Base-by-base conservation (phyloP, 2,797 vertebrate species). In the Heliangelus exortis region DNA sequence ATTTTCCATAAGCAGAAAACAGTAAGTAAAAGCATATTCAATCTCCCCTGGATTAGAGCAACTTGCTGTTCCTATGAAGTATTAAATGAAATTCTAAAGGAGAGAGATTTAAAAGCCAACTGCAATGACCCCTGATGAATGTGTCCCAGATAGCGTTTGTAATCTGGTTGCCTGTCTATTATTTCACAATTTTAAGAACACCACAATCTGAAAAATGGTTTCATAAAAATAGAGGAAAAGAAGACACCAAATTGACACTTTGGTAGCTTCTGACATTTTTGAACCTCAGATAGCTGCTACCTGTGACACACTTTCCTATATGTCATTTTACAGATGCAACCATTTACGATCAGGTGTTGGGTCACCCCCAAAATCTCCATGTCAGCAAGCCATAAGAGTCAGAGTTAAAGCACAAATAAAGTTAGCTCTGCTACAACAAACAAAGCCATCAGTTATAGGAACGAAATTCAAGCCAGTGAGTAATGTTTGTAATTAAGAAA, bases 41-140 rank as follows among this genome's bases (percentile, higher is more conserved):
- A 7, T 66, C 54, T 67, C 34, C 22, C n/a, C 58, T 87, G 76
- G 76, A 93, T 92, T 91, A 94, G n/a, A 85, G 31, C 45, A 90
- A 72, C 18, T 74, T 85, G 47, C 77, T 73, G 31, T 79, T 95
- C 85, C 89, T 85, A 79, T 74, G n/a, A 92, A 89, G 61, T 45
- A 95, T 67, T 92, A 92, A 86, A 84, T 72, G 15, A 92, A 96
- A 94, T 95, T 93, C 85, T 86, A 81, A 95, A 87, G 87, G 90
- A 63, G 72, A 54, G 72, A 92, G 83, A 95, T 95, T 96, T 96
- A 91, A 90, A 95, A 39, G 68, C 67, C 75, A 91, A 31, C 25
- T 67, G 68, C 15, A 45, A 79, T 29, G 85, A 92, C 59, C 53
- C 34, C 63, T 15, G 69, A 50, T 2, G 16, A 93, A 85, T 15